A percentile compares a stretch with the other conserved stretches of the same genome.
Evolutionary conservation across 2,113 vertebrate species (phyloP).

Genomic region (Semicossyphus pulcher): DNA sequence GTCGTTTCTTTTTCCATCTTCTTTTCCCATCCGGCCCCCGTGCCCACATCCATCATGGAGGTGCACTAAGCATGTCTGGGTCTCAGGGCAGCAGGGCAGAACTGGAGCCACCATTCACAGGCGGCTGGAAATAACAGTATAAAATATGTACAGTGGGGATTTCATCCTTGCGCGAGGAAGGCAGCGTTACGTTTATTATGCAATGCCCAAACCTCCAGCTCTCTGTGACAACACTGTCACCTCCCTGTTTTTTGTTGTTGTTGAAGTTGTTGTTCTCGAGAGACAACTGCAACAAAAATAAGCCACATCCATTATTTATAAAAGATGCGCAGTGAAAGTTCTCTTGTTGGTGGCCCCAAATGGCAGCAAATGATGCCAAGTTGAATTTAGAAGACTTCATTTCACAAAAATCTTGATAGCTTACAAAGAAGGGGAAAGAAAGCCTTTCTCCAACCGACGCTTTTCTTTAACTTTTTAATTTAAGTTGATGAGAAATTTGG

Average conservation of each 20-base stretch:
- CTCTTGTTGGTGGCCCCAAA: background rate
- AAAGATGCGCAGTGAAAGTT: background rate
- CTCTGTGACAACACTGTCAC: constrained; percentile 4
- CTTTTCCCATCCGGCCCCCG: constrained; percentile 8
- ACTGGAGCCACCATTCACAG: constrained; percentile 56
- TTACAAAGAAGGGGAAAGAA: background rate
- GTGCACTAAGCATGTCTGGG: constrained; percentile 31
- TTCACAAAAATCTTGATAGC: background rate
- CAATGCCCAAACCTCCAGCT: background rate
- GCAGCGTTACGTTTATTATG: background rate
- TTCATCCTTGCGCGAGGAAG: background rate
- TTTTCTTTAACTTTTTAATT: background rate
- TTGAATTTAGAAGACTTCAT: constrained; percentile 4
- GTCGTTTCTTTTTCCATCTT: constrained; percentile 3
- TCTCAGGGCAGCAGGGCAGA: constrained; percentile 48
- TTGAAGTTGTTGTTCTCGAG: background rate
- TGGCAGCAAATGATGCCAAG: background rate
- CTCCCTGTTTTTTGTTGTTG: background rate
- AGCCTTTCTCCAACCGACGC: background rate
- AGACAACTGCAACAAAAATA: background rate
- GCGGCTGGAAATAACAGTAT: background rate
- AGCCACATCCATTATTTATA: constrained; percentile 23
- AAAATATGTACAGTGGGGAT: constrained; percentile 3
- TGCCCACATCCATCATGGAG: constrained; percentile 59
- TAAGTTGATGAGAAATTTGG: background rate